Conservation (phyloP, 2,113 vertebrate species). For the Anser brachyrhynchus region DNA sequence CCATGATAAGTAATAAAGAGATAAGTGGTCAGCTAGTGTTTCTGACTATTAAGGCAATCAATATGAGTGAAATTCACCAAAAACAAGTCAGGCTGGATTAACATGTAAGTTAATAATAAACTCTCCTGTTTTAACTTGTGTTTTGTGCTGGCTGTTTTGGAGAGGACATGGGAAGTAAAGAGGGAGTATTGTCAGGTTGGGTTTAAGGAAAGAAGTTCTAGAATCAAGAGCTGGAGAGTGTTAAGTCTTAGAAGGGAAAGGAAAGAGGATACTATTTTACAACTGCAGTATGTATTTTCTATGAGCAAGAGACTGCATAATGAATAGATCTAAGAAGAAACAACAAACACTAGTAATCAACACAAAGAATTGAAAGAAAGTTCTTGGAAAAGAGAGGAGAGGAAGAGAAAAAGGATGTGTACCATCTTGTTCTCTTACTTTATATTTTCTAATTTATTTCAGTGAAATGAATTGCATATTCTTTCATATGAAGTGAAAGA, state of each 20-base stretch:
- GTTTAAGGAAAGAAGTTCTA: background rate
- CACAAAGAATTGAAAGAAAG: background rate
- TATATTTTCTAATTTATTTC: background rate
- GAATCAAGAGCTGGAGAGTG: background rate
- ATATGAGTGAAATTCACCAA: background rate
- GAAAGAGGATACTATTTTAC: background rate
- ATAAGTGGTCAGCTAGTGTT: background rate
- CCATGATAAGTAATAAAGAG: background rate
- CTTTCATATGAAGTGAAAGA: background rate
- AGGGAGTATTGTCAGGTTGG: background rate
- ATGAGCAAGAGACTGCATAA: background rate
- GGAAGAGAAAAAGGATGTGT: background rate
- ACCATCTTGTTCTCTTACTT: background rate
- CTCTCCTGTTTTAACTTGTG: background rate
- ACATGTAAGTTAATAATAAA: background rate
- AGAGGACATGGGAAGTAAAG: background rate
- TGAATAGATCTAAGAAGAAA: background rate
- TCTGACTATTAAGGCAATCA: background rate
- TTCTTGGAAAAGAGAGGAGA: fast-evolving
- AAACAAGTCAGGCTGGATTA: background rate
- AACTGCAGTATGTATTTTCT: background rate
- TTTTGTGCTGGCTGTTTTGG: background rate
- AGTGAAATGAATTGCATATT: background rate
- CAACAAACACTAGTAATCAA: background rate
- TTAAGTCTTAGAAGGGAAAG: background rate